These are phyloP conservation scores for Phylloscopus collybita DNA, from an alignment of 2,797 vertebrate species.

Conservation along the genomic window DNA sequence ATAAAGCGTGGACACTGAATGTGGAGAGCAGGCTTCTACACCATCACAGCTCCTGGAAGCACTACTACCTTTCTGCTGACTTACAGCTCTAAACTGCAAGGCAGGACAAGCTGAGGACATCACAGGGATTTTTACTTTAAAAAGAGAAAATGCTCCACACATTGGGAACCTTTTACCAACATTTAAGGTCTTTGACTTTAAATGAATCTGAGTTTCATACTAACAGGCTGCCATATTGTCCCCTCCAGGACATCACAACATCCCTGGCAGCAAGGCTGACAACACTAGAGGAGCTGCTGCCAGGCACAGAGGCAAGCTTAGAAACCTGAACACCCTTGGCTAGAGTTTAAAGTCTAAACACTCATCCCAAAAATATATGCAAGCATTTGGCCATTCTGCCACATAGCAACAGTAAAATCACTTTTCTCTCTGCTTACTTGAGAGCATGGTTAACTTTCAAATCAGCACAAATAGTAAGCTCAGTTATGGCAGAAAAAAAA, in stretches of 20 bases:
- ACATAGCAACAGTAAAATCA: constrained; percentile 29
- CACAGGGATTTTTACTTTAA: not conserved
- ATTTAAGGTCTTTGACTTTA: not conserved
- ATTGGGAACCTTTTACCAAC: not conserved
- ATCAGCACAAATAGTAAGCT: constrained; percentile 18
- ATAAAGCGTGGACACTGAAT: not conserved
- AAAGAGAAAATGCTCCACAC: accelerated
- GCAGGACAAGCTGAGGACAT: not conserved
- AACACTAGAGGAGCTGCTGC: not conserved
- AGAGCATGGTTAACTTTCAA: not conserved
- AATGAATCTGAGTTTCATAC: not conserved
- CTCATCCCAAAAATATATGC: not conserved
- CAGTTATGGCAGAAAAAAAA: not conserved
- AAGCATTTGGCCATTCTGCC: not conserved
- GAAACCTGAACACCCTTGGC: not conserved
- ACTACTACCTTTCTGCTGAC: not conserved
- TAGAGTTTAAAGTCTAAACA: not conserved
- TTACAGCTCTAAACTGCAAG: not conserved
- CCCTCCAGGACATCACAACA: constrained; percentile 3
- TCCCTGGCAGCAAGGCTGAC: not conserved
- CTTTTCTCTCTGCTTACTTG: not conserved
- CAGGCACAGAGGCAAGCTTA: not conserved
- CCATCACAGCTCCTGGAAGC: not conserved
- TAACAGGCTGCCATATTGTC: not conserved
- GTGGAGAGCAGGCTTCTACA: not conserved